Percentiles rank a stretch among this genome's conserved stretches.
Conservation (phyloP, 2,797 vertebrate species). For the Hybognathus amarus region DNA sequence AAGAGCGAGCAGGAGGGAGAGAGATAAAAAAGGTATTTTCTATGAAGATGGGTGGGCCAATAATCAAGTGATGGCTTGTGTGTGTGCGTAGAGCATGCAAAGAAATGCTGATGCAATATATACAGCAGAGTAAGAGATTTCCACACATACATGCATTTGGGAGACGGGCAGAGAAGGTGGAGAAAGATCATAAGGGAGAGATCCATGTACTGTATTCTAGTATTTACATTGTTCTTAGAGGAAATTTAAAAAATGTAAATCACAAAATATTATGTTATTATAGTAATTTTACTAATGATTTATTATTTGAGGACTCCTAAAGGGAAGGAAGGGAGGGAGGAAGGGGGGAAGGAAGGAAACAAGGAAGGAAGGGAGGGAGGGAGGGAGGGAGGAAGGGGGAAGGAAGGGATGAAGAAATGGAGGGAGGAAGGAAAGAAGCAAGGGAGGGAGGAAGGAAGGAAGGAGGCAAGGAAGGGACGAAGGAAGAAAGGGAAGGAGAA, state of each 20-base stretch:
- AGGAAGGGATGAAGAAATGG: too few species aligned
- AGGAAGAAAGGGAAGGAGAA: too few species aligned
- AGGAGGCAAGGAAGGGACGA: too few species aligned
- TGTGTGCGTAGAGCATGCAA: constrained; percentile 9
- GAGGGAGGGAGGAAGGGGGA: too few species aligned
- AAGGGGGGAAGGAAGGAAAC: too few species aligned
- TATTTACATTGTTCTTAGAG: neutral
- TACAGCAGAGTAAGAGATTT: constrained; percentile 16
- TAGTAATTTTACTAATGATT: neutral
- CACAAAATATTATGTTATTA: neutral
- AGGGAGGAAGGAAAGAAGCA: too few species aligned
- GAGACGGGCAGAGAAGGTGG: neutral
- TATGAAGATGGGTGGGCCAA: neutral
- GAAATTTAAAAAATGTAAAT: neutral
- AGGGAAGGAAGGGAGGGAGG: neutral
- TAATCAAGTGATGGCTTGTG: constrained; percentile 14
- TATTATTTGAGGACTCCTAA: neutral
- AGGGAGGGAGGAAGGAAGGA: too few species aligned
- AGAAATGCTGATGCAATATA: constrained; percentile 35
- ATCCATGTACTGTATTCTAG: neutral
- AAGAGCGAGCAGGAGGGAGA: neutral
- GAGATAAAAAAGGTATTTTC: constrained; percentile 34
- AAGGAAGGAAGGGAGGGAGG: too few species aligned
- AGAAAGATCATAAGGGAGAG: neutral
- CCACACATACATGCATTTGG: neutral